Conservation (phyloP, 2,113 vertebrate species). For the Carlito syrichta region DNA sequence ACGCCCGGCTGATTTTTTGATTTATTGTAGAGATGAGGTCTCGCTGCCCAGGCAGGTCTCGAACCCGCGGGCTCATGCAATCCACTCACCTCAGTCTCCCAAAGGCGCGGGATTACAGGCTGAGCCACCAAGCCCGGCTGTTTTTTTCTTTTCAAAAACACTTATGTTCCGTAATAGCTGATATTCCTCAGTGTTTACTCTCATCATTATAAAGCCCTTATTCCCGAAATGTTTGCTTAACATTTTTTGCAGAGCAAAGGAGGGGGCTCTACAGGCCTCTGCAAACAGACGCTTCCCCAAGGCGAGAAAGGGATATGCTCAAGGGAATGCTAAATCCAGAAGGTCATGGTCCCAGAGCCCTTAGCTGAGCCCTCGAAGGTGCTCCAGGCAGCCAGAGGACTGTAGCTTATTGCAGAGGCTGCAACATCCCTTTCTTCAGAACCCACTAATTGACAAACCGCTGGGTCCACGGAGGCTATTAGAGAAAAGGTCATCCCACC, state of each 20-base stretch:
- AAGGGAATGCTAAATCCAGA: background rate
- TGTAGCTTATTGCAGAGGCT: background rate
- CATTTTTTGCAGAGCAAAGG: background rate
- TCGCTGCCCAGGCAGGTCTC: too few relatives aligned
- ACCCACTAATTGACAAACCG: too few relatives aligned
- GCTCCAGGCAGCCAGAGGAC: background rate
- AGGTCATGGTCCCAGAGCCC: background rate
- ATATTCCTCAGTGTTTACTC: slow-evolving; percentile 15
- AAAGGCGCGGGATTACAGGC: too few relatives aligned
- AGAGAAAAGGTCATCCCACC: background rate
- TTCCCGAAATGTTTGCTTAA: slow-evolving; percentile 53
- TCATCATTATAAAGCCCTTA: slow-evolving; percentile 8
- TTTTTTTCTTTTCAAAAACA: background rate
- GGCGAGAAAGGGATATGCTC: background rate
- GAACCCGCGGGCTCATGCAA: too few relatives aligned
- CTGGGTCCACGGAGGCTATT: background rate
- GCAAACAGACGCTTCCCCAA: background rate
- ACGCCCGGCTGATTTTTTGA: too few relatives aligned
- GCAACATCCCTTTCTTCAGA: background rate
- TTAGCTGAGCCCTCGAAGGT: background rate
- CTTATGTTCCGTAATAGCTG: background rate
- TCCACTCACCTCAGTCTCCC: too few relatives aligned
- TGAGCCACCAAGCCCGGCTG: too few relatives aligned
- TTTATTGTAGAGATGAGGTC: too few relatives aligned
- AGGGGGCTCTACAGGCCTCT: background rate